Evolutionary conservation across 2,888 invertebrate species (phyloP).

Genomic region (Pseudococcus viburni): DNA sequence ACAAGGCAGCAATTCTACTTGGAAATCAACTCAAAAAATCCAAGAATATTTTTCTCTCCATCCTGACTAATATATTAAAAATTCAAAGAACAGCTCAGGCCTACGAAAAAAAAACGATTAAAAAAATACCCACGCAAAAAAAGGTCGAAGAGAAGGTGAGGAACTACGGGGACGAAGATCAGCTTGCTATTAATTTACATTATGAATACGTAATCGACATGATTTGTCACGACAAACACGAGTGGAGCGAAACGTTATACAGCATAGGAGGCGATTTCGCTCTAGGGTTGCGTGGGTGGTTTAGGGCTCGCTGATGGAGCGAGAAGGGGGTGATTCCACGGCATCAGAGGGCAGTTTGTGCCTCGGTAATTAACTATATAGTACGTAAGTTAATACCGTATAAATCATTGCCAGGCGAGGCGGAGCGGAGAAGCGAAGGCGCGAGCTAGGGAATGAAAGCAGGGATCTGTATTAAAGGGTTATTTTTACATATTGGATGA

Average conservation of each 20-base stretch:
- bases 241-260: neutral
- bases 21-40: too few species aligned
- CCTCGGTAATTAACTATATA: slow-evolving; percentile 47
- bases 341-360: slow-evolving; percentile 33
- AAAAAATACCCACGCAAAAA: neutral
- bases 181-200: slow-evolving; percentile 42
- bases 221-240: slow-evolving; percentile 44
- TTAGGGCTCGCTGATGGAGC: neutral
- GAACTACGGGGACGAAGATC: neutral
- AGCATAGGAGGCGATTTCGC: neutral
- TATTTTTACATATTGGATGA: neutral
- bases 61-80: too few species aligned
- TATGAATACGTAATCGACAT: slow-evolving; percentile 49
- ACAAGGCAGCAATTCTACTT: too few species aligned
- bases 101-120: neutral
- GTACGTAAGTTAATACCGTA: slow-evolving; percentile 41
- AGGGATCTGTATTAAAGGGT: neutral
- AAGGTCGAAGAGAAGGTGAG: neutral
- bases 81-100: too few species aligned
- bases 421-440: neutral
- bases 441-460: neutral
- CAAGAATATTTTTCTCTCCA: too few species aligned
- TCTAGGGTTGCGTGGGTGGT: slow-evolving; percentile 25
- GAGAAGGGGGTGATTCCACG: neutral
- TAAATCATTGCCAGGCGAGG: slow-evolving; percentile 1